Evolutionary conservation across 2,888 invertebrate species (phyloP).

Genomic region (Leptogaster cylindrica): DNA sequence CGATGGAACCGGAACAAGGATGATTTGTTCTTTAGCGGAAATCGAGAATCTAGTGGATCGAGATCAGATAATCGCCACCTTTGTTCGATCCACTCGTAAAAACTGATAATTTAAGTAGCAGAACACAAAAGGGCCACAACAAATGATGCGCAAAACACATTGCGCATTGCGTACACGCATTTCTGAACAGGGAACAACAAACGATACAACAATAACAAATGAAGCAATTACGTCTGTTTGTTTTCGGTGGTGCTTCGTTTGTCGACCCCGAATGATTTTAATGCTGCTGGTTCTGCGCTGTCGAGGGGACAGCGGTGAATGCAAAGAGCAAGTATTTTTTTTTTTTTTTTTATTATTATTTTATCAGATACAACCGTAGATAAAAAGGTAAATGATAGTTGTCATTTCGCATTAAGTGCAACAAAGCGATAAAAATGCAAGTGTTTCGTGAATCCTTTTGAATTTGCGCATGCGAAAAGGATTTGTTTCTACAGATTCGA

Average conservation of each 20-base stretch:
- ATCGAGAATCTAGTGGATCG: slow-evolving; percentile 3
- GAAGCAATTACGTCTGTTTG: slow-evolving; percentile 30
- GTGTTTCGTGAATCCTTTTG: too few relatives aligned
- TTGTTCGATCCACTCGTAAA: slow-evolving; percentile 22
- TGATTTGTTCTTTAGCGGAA: slow-evolving; percentile 25
- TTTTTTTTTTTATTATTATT: too few relatives aligned
- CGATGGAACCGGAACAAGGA: slow-evolving; percentile 7
- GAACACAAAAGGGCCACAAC: slow-evolving; percentile 15
- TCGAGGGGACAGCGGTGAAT: background rate
- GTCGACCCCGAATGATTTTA: too few relatives aligned
- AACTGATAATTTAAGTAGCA: slow-evolving; percentile 20
- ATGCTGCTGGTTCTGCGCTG: background rate
- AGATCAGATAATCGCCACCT: slow-evolving; percentile 21
- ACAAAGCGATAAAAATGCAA: too few relatives aligned
- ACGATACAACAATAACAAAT: slow-evolving; percentile 21
- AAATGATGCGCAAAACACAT: slow-evolving; percentile 28
- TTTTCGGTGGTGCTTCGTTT: slow-evolving; percentile 13
- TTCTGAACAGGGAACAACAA: slow-evolving; percentile 22
- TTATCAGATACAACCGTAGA: background rate
- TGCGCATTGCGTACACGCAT: slow-evolving; percentile 20
- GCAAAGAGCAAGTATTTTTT: too few relatives aligned
- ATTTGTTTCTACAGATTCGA: too few relatives aligned
- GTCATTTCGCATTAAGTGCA: slow-evolving; percentile 7
- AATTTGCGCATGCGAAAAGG: too few relatives aligned
- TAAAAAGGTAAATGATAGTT: background rate